Evolutionary conservation across 2,797 vertebrate species (phyloP).

Genomic region (Nasua narica): DNA sequence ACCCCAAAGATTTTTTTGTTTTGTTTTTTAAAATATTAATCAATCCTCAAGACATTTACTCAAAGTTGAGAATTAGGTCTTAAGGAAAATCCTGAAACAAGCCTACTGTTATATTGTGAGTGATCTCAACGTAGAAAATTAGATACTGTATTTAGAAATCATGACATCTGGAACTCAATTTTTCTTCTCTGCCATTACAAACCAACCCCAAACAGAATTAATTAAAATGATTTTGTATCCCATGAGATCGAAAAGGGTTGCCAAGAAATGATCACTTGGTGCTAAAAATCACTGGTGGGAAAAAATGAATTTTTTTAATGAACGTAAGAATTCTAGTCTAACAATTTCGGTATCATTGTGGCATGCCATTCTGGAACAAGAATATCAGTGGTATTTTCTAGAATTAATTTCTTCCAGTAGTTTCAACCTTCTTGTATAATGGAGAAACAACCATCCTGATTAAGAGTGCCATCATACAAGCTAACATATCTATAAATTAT

Average conservation of each 20-base stretch:
- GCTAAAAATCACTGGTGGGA: background rate
- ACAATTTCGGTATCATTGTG: background rate
- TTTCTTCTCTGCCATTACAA: background rate
- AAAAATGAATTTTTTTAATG: background rate
- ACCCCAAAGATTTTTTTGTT: background rate
- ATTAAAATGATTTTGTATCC: background rate
- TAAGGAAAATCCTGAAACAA: background rate
- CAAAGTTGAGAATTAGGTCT: background rate
- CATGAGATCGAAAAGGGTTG: background rate
- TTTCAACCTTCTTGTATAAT: background rate
- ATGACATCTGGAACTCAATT: background rate
- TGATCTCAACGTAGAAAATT: background rate
- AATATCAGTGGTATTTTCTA: conserved; percentile 20
- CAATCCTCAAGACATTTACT: background rate
- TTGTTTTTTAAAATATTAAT: conserved; percentile 14
- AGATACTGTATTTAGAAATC: background rate
- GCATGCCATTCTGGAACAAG: background rate
- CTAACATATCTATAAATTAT: background rate
- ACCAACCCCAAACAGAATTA: background rate
- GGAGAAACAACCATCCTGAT: background rate
- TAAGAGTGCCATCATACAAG: background rate
- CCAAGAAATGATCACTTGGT: background rate
- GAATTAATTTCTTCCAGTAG: conserved; percentile 31
- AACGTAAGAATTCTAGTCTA: background rate
- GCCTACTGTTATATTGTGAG: background rate